A percentile compares a stretch with the other conserved stretches of the same genome.
Evolutionary conservation across 2,888 invertebrate species (phyloP).

Genomic region (Cyaniris semiargus): DNA sequence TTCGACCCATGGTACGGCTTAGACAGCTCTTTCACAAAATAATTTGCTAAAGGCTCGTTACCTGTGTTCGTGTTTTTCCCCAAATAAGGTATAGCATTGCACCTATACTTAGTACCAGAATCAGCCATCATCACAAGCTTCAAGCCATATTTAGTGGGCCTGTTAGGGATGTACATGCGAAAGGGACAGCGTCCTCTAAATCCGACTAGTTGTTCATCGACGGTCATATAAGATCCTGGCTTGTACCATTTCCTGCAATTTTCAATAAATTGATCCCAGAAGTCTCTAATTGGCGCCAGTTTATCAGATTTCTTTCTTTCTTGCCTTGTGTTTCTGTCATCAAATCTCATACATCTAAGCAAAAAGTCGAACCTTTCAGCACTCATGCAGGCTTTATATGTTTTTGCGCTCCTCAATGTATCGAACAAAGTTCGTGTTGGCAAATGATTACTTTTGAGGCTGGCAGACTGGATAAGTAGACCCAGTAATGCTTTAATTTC

Average conservation of each 20-base stretch:
- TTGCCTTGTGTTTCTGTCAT: neutral
- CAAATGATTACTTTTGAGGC: neutral
- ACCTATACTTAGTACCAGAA: too few relatives aligned
- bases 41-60: too few relatives aligned
- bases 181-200: constrained; percentile 41
- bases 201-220: constrained; percentile 39
- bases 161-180: constrained; percentile 40
- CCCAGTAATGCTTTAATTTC: neutral
- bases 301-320: neutral
- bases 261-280: constrained; percentile 11
- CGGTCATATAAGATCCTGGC: neutral
- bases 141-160: constrained; percentile 39
- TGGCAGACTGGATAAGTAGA: neutral
- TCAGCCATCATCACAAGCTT: too few relatives aligned
- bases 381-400: neutral
- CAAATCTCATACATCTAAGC: neutral
- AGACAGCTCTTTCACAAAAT: too few relatives aligned
- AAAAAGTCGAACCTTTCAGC: neutral
- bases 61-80: too few relatives aligned
- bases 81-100: too few relatives aligned
- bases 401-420: neutral
- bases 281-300: neutral
- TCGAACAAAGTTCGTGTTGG: neutral
- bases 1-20: too few relatives aligned
- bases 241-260: neutral